phyloP scores from a whole-genome alignment of 1,140 invertebrate species.

The Macrotrachela quadricornifera region DNA sequence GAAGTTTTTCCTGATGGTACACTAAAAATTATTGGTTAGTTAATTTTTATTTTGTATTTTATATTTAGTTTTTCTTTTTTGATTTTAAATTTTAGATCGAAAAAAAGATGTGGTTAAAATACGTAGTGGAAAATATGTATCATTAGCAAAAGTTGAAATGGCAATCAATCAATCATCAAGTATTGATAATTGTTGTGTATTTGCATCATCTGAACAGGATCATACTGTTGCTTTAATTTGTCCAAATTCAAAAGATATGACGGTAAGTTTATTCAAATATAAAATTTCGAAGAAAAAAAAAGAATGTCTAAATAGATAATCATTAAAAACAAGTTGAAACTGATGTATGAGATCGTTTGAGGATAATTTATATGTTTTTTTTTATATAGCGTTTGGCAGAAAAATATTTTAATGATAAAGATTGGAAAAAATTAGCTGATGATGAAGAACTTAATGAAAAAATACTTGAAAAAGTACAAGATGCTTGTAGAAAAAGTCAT shows the following conservation, averaged over 20 bases:
- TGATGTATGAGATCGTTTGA: too few relatives aligned
- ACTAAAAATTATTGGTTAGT: constrained; percentile 78
- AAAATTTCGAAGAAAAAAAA: too few relatives aligned
- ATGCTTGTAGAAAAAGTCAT: constrained; percentile 14
- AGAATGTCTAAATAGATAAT: too few relatives aligned
- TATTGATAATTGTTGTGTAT: constrained; percentile 2
- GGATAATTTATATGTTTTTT: too few relatives aligned
- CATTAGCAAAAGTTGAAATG: constrained; percentile 63
- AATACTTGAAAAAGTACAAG: neutral
- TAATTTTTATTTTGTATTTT: neutral
- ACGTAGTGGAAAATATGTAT: constrained; percentile 87
- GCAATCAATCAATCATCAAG: constrained; percentile 1
- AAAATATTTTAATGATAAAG: too few relatives aligned
- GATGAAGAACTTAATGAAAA: too few relatives aligned
- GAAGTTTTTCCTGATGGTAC: constrained; percentile 73
- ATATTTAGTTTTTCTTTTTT: constrained; percentile 7
- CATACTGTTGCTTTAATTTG: neutral
- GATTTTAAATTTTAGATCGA: constrained; percentile 62
- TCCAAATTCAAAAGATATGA: too few relatives aligned
- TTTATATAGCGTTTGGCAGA: too few relatives aligned
- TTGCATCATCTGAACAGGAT: neutral
- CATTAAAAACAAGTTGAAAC: too few relatives aligned
- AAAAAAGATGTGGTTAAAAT: constrained; percentile 96
- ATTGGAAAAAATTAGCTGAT: too few relatives aligned
- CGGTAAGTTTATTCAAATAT: too few relatives aligned